Conservation (phyloP, 1,140 invertebrate genomes). For the Holotrichia oblita region DNA sequence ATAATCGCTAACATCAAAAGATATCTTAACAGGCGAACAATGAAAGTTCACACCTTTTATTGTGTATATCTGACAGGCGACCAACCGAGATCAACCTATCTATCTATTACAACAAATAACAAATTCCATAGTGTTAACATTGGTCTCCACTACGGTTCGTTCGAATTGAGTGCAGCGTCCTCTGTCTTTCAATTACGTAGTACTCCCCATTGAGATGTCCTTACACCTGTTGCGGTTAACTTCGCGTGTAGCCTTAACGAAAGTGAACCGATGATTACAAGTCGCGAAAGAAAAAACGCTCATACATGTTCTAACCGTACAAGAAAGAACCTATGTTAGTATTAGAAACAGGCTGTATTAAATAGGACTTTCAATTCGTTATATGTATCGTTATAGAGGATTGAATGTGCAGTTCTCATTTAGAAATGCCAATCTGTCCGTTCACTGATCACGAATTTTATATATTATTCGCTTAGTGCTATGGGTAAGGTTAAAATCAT, state of each 20-base stretch:
- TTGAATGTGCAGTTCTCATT: slow-evolving; percentile 1
- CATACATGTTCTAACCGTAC: background rate
- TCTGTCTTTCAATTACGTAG: slow-evolving; percentile 20
- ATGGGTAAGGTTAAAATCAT: slow-evolving; percentile 33
- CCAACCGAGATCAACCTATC: too few species aligned
- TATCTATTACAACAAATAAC: too few species aligned
- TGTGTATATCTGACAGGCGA: too few species aligned
- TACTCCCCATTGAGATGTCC: slow-evolving; percentile 34
- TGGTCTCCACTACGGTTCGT: too few species aligned
- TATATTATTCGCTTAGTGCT: slow-evolving; percentile 17
- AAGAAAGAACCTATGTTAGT: background rate
- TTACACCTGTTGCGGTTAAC: slow-evolving; percentile 32
- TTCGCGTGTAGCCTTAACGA: background rate
- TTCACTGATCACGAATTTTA: slow-evolving; percentile 33
- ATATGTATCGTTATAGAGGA: background rate
- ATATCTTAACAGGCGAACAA: too few species aligned
- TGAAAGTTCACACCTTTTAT: too few species aligned
- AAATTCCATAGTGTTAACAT: too few species aligned
- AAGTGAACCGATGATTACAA: slow-evolving; percentile 18
- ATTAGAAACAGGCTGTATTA: background rate
- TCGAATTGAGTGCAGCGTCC: background rate
- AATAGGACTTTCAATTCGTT: slow-evolving; percentile 15
- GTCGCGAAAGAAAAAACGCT: background rate
- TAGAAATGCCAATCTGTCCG: slow-evolving; percentile 34
- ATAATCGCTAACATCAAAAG: too few species aligned